Conservation (phyloP, 1,140 invertebrate genomes). For the Heliothis subflexa region DNA sequence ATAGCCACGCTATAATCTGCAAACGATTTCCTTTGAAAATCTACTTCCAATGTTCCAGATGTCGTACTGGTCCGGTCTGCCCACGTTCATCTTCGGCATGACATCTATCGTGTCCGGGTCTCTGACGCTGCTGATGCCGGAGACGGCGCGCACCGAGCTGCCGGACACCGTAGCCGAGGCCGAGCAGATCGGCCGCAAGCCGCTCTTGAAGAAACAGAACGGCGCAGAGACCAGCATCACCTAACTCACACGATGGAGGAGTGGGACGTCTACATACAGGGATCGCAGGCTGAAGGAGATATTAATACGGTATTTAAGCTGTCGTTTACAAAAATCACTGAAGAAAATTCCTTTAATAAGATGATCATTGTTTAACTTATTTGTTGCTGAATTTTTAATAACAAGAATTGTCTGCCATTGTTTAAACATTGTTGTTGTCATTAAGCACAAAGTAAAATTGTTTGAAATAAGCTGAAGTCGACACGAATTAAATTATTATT, state of each 20-base stretch:
- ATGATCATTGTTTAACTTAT: too few species aligned
- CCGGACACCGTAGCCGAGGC: constrained; percentile 76
- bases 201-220: constrained; percentile 16
- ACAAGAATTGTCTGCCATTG: too few species aligned
- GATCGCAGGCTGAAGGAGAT: too few species aligned
- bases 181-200: constrained; percentile 66
- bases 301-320: background rate
- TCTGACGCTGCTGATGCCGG: constrained; percentile 73
- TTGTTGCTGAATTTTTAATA: too few species aligned
- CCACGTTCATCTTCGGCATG: constrained; percentile 72
- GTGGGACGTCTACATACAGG: background rate
- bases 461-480: too few species aligned
- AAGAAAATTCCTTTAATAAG: too few species aligned
- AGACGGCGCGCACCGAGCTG: constrained; percentile 69
- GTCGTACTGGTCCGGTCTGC: constrained; percentile 73
- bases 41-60: constrained; percentile 57
- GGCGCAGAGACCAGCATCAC: background rate
- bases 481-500: background rate
- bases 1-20: too few species aligned
- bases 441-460: too few species aligned
- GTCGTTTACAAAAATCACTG: too few species aligned
- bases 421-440: too few species aligned
- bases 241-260: background rate
- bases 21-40: too few species aligned
- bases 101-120: constrained; percentile 69